A percentile compares a stretch with the other conserved stretches of the same genome.
Conservation (phyloP, 2,888 invertebrate genomes). For the Pterostichus madidus region DNA sequence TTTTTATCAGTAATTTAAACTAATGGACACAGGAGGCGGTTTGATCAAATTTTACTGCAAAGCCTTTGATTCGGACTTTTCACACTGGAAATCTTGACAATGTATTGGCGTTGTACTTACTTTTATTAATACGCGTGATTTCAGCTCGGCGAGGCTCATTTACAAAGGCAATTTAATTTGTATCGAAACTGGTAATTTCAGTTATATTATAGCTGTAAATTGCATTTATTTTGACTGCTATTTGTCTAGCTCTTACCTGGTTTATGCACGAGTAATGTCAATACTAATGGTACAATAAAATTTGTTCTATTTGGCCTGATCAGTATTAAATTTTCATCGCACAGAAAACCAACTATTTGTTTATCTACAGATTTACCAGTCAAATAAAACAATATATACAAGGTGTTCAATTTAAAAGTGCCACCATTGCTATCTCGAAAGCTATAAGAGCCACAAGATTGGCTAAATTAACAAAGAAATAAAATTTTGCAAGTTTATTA, state of each 20-base stretch:
- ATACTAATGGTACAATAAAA: conserved; percentile 18
- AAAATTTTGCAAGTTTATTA: too few relatives aligned
- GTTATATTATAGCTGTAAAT: not conserved
- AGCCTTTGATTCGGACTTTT: not conserved
- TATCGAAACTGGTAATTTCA: not conserved
- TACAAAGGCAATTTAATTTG: not conserved
- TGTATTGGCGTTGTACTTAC: not conserved
- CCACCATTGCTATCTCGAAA: too few relatives aligned
- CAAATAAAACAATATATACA: too few relatives aligned
- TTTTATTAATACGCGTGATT: not conserved
- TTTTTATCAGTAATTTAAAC: conserved; percentile 63
- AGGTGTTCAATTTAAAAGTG: too few relatives aligned
- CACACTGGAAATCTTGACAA: not conserved
- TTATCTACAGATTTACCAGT: too few relatives aligned
- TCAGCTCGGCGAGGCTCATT: not conserved
- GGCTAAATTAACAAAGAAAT: too few relatives aligned
- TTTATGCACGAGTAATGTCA: conserved; percentile 28
- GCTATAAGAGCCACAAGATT: too few relatives aligned
- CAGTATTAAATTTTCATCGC: conserved; percentile 29
- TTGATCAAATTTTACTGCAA: conserved; percentile 54
- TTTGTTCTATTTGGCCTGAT: conserved; percentile 29
- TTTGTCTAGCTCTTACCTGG: not conserved
- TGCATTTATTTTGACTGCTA: not conserved
- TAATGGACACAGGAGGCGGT: conserved; percentile 55
- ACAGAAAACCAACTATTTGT: too few relatives aligned